These are phyloP conservation scores for Chiloscyllium plagiosum DNA, from an alignment of 2,113 vertebrate genomes.

Conservation along the genomic window DNA sequence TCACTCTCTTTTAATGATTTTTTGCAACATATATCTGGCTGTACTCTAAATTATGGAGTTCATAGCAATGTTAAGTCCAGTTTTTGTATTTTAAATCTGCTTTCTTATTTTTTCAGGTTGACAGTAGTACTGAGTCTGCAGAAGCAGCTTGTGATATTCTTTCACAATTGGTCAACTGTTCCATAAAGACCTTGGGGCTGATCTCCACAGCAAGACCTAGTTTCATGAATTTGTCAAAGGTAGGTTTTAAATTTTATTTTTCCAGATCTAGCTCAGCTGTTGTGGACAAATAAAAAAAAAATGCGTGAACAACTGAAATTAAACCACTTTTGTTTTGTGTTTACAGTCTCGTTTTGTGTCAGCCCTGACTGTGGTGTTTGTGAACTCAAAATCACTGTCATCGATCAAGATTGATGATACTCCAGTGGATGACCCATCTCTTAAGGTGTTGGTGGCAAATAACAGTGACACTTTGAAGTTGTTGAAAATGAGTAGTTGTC, in stretches of 20 bases:
- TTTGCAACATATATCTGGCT: neutral
- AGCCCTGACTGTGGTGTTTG: slow-evolving; percentile 70
- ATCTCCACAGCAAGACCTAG: slow-evolving; percentile 82
- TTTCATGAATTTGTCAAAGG: slow-evolving; percentile 84
- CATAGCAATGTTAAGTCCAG: neutral
- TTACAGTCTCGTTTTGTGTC: slow-evolving; percentile 66
- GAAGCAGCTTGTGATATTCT: slow-evolving; percentile 83
- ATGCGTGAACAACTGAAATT: neutral
- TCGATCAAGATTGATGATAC: slow-evolving; percentile 74
- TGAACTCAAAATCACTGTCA: slow-evolving; percentile 71
- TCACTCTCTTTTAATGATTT: neutral
- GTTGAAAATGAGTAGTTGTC: slow-evolving; percentile 76
- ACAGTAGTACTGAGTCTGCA: slow-evolving; percentile 79
- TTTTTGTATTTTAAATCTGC: neutral
- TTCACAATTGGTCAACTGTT: slow-evolving; percentile 83
- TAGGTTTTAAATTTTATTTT: slow-evolving; percentile 43
- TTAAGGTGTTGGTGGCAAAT: slow-evolving; percentile 73
- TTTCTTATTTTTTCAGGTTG: slow-evolving; percentile 58
- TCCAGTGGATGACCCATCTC: slow-evolving; percentile 69
- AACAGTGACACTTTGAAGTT: slow-evolving; percentile 69
- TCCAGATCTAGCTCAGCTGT: neutral
- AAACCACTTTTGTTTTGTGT: slow-evolving; percentile 37
- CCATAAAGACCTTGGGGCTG: slow-evolving; percentile 77
- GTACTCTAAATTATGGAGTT: neutral
- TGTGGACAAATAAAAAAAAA: neutral